Conservation (phyloP, 2,113 vertebrate genomes). For the Conger conger region DNA sequence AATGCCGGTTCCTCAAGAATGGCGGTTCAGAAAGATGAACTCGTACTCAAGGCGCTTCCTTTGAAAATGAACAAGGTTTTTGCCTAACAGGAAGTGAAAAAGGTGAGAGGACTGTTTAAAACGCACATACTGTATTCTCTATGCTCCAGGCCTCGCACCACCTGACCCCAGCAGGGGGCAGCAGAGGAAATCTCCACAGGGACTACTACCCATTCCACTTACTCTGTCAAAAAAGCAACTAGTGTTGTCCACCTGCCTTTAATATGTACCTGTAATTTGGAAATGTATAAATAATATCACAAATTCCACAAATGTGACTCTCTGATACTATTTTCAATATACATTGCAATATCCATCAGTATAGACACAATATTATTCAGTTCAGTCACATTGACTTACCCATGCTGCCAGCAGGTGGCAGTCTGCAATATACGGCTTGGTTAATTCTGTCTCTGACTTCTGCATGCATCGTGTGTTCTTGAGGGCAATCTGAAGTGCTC, state of each 20-base stretch:
- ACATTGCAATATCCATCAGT: neutral
- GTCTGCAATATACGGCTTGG: neutral
- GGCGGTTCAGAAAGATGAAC: neutral
- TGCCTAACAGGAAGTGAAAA: neutral
- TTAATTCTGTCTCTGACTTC: neutral
- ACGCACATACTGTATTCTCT: neutral
- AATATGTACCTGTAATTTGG: no score
- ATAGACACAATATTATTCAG: neutral
- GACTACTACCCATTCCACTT: neutral
- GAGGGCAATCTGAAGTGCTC: neutral
- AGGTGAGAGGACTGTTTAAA: neutral
- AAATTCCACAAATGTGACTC: no score
- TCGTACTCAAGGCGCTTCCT: neutral
- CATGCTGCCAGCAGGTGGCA: neutral
- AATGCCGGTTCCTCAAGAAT: constrained; percentile 16
- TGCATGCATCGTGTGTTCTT: neutral
- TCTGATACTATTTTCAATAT: no score
- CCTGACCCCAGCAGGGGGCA: constrained; percentile 37
- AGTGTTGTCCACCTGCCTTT: neutral
- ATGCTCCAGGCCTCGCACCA: neutral
- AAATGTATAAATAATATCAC: no score
- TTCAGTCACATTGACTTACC: neutral
- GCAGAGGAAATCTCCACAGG: constrained; percentile 23
- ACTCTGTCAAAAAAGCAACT: neutral
- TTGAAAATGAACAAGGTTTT: neutral